These are phyloP conservation scores for Notodonta dromedarius DNA, from an alignment of 2,888 invertebrate species.

Conservation along the genomic window DNA sequence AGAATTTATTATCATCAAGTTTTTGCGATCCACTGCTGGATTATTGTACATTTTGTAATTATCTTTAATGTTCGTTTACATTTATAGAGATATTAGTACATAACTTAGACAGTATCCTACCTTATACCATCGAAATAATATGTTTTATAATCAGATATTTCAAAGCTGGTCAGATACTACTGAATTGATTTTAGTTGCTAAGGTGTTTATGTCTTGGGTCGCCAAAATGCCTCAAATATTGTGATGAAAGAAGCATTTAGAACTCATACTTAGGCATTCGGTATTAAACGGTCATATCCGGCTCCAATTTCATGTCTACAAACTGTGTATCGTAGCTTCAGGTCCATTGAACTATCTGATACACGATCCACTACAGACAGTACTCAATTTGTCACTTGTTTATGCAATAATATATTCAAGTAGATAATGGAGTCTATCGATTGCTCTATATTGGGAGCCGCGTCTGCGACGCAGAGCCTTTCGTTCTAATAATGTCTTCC, in stretches of 20 bases:
- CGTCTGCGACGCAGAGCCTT: constrained; percentile 39
- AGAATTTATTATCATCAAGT: too few species aligned
- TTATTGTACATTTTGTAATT: neutral
- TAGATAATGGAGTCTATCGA: constrained; percentile 34
- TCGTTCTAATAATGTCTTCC: constrained; percentile 44
- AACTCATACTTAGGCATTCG: too few species aligned
- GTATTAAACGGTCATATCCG: neutral
- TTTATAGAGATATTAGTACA: too few species aligned
- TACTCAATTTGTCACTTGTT: constrained; percentile 8
- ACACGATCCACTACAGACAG: neutral
- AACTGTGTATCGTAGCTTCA: neutral
- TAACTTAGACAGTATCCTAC: too few species aligned
- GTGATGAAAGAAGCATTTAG: too few species aligned
- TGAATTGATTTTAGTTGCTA: too few species aligned
- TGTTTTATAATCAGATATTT: too few species aligned
- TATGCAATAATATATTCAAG: constrained; percentile 7
- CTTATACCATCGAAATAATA: too few species aligned
- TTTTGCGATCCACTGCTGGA: too few species aligned
- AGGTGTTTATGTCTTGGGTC: too few species aligned
- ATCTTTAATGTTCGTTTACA: neutral
- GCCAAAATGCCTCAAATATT: too few species aligned
- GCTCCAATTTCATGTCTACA: neutral
- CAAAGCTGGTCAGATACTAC: too few species aligned
- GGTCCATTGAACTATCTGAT: neutral
- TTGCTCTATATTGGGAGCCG: constrained; percentile 40